These are phyloP conservation scores for Pseudorhiza aurosa DNA, from an alignment of 30 jellyfish, hydroid and myxozoan species.

Conservation along the genomic window DNA sequence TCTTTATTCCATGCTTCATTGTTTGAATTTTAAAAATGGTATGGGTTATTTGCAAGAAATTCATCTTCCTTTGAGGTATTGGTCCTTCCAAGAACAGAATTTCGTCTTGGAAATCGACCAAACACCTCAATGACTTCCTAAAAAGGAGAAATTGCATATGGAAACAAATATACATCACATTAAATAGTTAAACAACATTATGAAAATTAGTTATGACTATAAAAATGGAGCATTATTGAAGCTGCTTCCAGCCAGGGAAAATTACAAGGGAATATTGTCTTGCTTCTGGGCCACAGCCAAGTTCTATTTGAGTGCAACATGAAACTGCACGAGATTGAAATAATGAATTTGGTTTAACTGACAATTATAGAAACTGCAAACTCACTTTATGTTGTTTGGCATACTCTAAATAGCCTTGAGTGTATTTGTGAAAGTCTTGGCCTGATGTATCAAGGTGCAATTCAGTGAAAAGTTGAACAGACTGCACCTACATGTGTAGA, in stretches of 20 bases:
- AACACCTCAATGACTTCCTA: constrained; percentile 58
- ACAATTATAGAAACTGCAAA: neutral
- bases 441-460: neutral
- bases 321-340: no score
- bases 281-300: no score
- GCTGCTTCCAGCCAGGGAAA: no score
- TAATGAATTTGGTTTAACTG: no score
- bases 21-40: constrained; percentile 22
- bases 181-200: no score
- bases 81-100: constrained; percentile 59
- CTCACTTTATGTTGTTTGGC: constrained; percentile 70
- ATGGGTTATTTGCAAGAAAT: constrained; percentile 42
- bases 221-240: no score
- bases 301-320: no score
- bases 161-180: no score
- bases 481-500: neutral
- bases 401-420: constrained; percentile 4
- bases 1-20: no score
- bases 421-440: neutral
- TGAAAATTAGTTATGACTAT: no score
- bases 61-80: constrained; percentile 82
- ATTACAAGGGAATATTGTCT: no score
- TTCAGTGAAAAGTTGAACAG: neutral
- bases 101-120: constrained; percentile 85
- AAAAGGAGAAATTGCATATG: neutral